Evolutionary conservation across 1,140 invertebrate species (phyloP).

Genomic region (Carcinoscorpius rotundicauda): DNA sequence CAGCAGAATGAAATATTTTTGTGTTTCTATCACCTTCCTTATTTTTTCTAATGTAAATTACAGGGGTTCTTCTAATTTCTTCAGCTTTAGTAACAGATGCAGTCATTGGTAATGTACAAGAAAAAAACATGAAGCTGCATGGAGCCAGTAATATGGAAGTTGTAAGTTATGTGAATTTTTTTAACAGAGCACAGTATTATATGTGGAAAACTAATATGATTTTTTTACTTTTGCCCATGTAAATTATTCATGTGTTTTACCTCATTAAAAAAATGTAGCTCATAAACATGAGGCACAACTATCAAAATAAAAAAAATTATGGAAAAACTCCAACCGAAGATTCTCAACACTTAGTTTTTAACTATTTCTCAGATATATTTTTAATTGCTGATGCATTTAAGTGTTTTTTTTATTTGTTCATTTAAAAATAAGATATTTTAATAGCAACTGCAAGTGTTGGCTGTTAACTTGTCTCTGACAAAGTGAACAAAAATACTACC

Average conservation of each 20-base stretch:
- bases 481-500: conserved; percentile 5
- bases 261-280: not conserved
- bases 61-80: conserved; percentile 72
- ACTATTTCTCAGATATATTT: no score
- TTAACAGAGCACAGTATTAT: conserved; percentile 2
- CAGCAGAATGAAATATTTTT: no score
- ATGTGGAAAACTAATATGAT: not conserved
- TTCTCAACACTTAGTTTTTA: no score
- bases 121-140: conserved; percentile 77
- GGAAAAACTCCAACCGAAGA: no score
- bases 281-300: not conserved
- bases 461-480: conserved; percentile 3
- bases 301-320: no score
- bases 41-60: conserved; percentile 16
- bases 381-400: no score
- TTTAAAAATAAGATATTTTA: not conserved
- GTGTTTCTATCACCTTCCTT: conserved; percentile 5
- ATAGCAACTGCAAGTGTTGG: not conserved
- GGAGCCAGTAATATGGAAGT: conserved; percentile 78
- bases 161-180: conserved; percentile 30
- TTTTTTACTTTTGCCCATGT: no score
- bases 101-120: conserved; percentile 89
- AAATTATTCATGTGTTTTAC: not conserved
- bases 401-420: no score
- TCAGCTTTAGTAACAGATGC: conserved; percentile 82